phyloP scores from a whole-genome alignment of 2,888 invertebrate genomes.

The Aphidoletes aphidimyza region DNA sequence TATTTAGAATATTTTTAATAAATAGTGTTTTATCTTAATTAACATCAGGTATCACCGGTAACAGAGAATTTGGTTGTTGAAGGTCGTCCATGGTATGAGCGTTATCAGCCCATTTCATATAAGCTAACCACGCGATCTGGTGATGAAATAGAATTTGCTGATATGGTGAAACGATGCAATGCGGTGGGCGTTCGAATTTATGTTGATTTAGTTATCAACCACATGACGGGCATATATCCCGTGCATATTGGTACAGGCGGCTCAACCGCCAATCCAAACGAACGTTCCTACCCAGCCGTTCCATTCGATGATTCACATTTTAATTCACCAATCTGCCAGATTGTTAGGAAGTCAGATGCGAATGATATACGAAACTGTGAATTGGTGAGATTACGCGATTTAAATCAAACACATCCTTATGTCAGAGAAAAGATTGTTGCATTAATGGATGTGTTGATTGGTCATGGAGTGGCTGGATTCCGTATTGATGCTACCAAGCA shows the following conservation, averaged over 20 bases:
- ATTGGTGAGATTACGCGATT: conserved; percentile 77
- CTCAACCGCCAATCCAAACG: conserved; percentile 69
- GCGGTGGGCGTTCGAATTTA: conserved; percentile 83
- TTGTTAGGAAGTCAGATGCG: conserved; percentile 75
- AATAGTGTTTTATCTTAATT: conserved; percentile 55
- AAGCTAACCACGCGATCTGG: conserved; percentile 80
- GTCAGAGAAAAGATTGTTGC: conserved; percentile 72
- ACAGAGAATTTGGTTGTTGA: conserved; percentile 75
- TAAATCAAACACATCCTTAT: conserved; percentile 75
- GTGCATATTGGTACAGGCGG: conserved; percentile 72
- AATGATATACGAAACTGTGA: conserved; percentile 77
- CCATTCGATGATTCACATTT: conserved; percentile 78
- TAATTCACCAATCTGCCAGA: conserved; percentile 71
- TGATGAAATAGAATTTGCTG: conserved; percentile 74
- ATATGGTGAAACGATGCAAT: conserved; percentile 85
- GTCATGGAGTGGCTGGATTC: conserved; percentile 85
- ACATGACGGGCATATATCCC: conserved; percentile 74
- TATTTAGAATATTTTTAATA: too few species aligned
- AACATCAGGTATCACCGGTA: conserved; percentile 74
- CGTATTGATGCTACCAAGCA: conserved; percentile 83
- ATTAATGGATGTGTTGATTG: conserved; percentile 63
- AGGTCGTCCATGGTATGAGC: conserved; percentile 86
- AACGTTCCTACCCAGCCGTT: conserved; percentile 72
- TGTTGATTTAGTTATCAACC: conserved; percentile 85
- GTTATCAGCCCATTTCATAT: conserved; percentile 90